These are phyloP conservation scores for Notodonta ziczac DNA, from an alignment of 2,888 invertebrate species.

Conservation along the genomic window DNA sequence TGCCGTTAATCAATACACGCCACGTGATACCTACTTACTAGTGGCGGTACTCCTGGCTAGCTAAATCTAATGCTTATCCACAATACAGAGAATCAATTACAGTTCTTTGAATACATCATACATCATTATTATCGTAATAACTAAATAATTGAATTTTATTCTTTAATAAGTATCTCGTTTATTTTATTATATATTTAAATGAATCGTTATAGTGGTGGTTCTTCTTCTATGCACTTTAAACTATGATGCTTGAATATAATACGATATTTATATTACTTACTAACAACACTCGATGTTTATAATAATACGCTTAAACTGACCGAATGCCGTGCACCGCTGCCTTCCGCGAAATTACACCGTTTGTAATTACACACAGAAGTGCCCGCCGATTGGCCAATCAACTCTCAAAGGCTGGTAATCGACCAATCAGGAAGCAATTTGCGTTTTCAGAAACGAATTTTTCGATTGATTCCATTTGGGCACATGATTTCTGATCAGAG, in stretches of 20 bases:
- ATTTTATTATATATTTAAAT: no score
- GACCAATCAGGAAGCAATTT: constrained; percentile 42
- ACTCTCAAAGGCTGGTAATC: constrained; percentile 36
- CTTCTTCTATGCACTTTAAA: no score
- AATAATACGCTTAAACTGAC: constrained; percentile 5
- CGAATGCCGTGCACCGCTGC: constrained; percentile 31
- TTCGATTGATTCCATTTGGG: constrained; percentile 5
- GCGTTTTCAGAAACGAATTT: constrained; percentile 24
- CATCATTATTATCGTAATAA: no score
- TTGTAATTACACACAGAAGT: constrained; percentile 39
- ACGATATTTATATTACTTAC: no score
- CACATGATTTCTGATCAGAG: constrained; percentile 9
- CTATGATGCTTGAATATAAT: no score
- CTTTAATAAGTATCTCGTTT: no score
- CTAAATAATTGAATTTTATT: no score
- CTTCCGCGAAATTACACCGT: constrained; percentile 44
- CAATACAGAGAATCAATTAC: no score
- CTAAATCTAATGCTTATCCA: no score
- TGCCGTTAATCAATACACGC: constrained; percentile 14
- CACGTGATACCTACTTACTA: constrained; percentile 9
- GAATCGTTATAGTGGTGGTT: no score
- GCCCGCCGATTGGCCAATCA: constrained; percentile 34
- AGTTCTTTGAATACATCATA: no score
- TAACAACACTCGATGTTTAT: neutral
- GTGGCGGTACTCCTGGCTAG: no score